Evolutionary conservation across 2,888 invertebrate genomes (phyloP), one percentile per base, ranked within the genome.

Genomic region (Apamea sordens): DNA sequence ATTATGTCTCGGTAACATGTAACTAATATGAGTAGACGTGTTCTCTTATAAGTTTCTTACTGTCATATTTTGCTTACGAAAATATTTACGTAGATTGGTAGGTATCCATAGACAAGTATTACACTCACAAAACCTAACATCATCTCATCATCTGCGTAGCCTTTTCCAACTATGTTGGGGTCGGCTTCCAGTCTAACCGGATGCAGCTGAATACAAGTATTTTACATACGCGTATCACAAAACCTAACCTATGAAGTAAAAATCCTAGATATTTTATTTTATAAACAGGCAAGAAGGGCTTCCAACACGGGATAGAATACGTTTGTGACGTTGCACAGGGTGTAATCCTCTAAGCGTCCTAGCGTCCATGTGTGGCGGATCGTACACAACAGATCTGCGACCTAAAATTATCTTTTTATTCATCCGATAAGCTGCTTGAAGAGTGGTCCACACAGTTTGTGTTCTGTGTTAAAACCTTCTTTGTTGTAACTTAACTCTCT

Each of bases 321-420:
- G 82, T 78, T 83, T 82, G 88, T 88, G 75, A 78, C 71, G 76
- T 77, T 72, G 80, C 82, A 80, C 82, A 36, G 56, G 74, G 79
- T 79, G 88, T 89, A 89, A 89, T 88, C 89, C 89, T 67, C 79
- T 86, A 83, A 89, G 84, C 88, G 87, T 81, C 87, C 83, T 32
- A 80, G 79, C 77, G 74, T 68, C 82, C 82, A 79, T 83, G 76
- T 81, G 78, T 73, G 69, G 64, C 68, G 71, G 83, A 82, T 87
- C 88, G 81, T 59, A 82, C 73, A 89, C 80, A 85, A 89, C 82
- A 81, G 85, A 86, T 83, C 75, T 80, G 76, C 86, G 79, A 89
- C 88, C 87, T 89, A 84, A 84, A 89, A 89, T 88, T 88, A 89
- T 76, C 7, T 72, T 88, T 86, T 86, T 82, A 88, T 89, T 86